Percentiles rank a stretch among this genome's conserved stretches.
phyloP scores from a whole-genome alignment of 2,797 vertebrate species.

The Myripristis jacobus region DNA sequence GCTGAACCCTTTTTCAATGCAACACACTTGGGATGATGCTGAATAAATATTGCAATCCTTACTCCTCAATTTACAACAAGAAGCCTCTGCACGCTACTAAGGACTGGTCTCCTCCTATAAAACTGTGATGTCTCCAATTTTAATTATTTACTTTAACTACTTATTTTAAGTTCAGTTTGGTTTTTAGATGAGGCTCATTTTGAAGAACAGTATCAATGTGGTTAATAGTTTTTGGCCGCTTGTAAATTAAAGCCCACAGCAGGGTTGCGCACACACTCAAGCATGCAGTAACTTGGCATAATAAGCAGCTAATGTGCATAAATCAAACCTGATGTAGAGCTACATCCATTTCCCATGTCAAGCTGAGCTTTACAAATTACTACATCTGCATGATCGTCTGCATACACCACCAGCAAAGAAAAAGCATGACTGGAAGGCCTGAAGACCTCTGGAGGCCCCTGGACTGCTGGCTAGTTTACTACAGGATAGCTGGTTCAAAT shows the following conservation, averaged over 20 bases:
- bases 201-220: conserved; percentile 39
- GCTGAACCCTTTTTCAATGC: too few species aligned
- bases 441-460: too few species aligned
- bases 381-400: conserved; percentile 22
- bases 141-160: conserved; percentile 72
- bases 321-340: conserved; percentile 13
- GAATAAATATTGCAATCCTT: conserved; percentile 49
- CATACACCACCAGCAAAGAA: neutral
- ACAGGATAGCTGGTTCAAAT: too few species aligned
- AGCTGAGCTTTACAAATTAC: too few species aligned
- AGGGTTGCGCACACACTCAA: neutral
- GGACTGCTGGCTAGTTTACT: too few species aligned
- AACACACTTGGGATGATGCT: too few species aligned
- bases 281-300: conserved; percentile 34
- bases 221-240: conserved; percentile 46
- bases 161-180: conserved; percentile 62
- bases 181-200: conserved; percentile 63
- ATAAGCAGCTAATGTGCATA: conserved; percentile 29
- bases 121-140: conserved; percentile 56
- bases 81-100: conserved; percentile 48
- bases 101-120: conserved; percentile 48
- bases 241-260: too few species aligned
- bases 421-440: neutral
- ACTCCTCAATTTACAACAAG: too few species aligned
- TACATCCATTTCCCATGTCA: too few species aligned